Percentiles rank a stretch among this genome's conserved stretches.
These are phyloP conservation scores for Drosophila recens DNA, from an alignment of 2,888 invertebrate species.

Conservation along the genomic window DNA sequence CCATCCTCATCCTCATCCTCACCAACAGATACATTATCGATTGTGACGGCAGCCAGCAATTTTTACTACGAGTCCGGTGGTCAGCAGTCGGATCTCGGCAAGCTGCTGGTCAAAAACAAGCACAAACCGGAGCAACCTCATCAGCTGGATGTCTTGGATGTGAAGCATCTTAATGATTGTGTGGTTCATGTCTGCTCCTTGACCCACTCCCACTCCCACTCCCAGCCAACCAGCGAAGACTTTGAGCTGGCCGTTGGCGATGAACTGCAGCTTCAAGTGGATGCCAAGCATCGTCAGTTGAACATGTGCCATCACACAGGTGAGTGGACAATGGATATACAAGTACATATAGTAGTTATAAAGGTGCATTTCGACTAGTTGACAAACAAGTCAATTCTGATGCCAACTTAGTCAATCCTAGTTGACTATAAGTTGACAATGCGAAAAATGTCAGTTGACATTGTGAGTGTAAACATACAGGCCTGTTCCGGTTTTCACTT, in stretches of 20 bases:
- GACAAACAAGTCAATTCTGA: too few species aligned
- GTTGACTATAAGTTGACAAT: too few species aligned
- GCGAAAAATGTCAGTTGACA: too few species aligned
- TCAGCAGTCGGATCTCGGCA: conserved; percentile 90
- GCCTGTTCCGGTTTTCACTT: too few species aligned
- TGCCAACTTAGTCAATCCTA: too few species aligned
- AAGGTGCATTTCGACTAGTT: too few species aligned
- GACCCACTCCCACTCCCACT: conserved; percentile 27
- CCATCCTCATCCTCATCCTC: too few species aligned
- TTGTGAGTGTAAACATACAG: too few species aligned
- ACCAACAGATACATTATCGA: conserved; percentile 84
- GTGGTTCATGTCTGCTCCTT: conserved; percentile 88
- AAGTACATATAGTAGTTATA: too few species aligned
- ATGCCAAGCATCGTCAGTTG: conserved; percentile 87
- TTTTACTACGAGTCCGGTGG: conserved; percentile 93
- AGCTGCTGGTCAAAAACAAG: conserved; percentile 85
- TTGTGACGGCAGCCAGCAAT: conserved; percentile 90
- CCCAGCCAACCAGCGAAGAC: conserved; percentile 51
- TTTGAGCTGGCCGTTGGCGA: conserved; percentile 86
- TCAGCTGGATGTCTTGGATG: conserved; percentile 87
- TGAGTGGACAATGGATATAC: too few species aligned
- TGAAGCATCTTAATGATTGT: conserved; percentile 88
- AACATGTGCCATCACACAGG: conserved; percentile 92
- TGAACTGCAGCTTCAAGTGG: conserved; percentile 87
- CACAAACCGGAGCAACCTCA: conserved; percentile 72